Evolutionary conservation across 2,888 invertebrate genomes (phyloP).

Genomic region (Neoscelio sp.): DNA sequence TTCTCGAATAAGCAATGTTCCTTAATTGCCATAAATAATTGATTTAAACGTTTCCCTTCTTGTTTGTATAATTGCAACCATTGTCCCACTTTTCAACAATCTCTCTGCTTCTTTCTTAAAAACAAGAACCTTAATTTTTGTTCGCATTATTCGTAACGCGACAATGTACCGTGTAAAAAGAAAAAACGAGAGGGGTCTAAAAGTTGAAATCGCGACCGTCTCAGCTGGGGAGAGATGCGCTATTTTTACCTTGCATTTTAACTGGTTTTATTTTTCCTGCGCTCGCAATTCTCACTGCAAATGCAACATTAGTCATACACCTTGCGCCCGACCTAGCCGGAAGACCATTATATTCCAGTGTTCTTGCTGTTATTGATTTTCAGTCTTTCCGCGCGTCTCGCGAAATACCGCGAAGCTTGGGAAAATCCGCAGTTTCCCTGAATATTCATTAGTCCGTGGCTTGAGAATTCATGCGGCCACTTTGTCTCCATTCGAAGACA

Average conservation of each 20-base stretch:
- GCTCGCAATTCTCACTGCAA: conserved; percentile 27
- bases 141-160: too few species aligned
- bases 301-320: conserved; percentile 58
- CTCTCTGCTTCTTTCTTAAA: too few species aligned
- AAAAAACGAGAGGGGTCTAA: too few species aligned
- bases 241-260: conserved; percentile 19
- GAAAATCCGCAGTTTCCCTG: conserved; percentile 58
- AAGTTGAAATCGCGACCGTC: too few species aligned
- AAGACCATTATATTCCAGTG: conserved; percentile 64
- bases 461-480: conserved; percentile 43
- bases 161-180: too few species aligned
- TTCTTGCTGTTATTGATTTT: conserved; percentile 67
- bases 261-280: conserved; percentile 10
- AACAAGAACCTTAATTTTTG: not conserved
- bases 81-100: too few species aligned
- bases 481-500: conserved; percentile 7
- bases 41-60: too few species aligned
- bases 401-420: conserved; percentile 42
- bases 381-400: conserved; percentile 55
- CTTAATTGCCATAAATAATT: too few species aligned
- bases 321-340: conserved; percentile 30
- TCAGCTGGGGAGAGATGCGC: conserved; percentile 1
- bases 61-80: too few species aligned
- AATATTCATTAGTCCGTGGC: conserved; percentile 55
- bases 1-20: too few species aligned